Percentiles rank a stretch among this genome's conserved stretches.
These are phyloP conservation scores for Martes martes DNA, from an alignment of 2,113 vertebrate genomes.

Conservation along the genomic window DNA sequence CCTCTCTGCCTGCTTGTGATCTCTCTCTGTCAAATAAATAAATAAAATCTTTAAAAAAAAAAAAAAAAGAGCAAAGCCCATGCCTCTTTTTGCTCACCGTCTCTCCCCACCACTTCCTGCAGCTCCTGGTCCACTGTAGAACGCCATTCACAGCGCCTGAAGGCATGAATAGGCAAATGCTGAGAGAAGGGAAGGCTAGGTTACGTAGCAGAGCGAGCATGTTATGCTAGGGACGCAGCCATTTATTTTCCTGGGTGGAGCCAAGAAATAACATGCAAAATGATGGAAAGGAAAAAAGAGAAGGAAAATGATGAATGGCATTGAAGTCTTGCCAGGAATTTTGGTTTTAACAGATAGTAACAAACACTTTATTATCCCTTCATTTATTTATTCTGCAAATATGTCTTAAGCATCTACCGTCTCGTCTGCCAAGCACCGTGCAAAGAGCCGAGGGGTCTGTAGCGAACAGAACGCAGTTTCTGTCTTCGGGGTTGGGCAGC, in stretches of 20 bases:
- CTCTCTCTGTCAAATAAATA: too few species aligned
- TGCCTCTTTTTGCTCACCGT: fast-evolving
- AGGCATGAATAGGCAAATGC: background rate
- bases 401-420: background rate
- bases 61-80: background rate
- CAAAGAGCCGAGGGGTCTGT: background rate
- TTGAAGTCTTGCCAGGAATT: background rate
- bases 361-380: background rate
- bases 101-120: background rate
- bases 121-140: background rate
- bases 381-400: background rate
- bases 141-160: fast-evolving
- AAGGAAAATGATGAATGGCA: background rate
- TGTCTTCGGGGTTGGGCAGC: background rate
- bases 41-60: too few species aligned
- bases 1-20: too few species aligned
- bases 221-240: background rate
- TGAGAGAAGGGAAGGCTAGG: background rate
- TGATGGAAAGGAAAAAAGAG: background rate
- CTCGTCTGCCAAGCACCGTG: background rate
- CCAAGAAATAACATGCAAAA: background rate
- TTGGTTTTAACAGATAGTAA: background rate
- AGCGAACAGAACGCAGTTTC: background rate
- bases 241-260: background rate
- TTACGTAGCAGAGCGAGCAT: background rate